These are phyloP conservation scores for Gadopsis marmoratus DNA, from an alignment of 2,797 vertebrate species.

Conservation along the genomic window DNA sequence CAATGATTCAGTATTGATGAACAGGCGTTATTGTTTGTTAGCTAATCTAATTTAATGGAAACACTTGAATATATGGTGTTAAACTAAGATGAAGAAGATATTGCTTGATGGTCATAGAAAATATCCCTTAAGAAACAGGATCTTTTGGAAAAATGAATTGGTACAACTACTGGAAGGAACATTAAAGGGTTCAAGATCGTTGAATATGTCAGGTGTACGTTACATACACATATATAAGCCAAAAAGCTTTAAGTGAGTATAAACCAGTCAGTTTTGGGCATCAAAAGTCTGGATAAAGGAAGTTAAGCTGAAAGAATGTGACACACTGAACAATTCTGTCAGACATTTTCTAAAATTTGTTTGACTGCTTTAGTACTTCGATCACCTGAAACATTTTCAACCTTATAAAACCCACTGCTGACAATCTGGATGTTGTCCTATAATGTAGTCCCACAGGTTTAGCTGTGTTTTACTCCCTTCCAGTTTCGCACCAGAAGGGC, in stretches of 20 bases:
- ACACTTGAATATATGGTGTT: slow-evolving; percentile 23
- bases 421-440: background rate
- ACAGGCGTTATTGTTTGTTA: slow-evolving; percentile 17
- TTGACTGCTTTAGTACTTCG: background rate
- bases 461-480: slow-evolving; percentile 42
- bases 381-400: too few relatives aligned
- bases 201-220: background rate
- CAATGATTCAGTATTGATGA: slow-evolving; percentile 21
- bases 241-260: background rate
- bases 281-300: background rate
- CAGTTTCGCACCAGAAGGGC: slow-evolving; percentile 57
- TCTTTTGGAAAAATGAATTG: background rate
- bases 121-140: background rate
- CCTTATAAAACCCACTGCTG: background rate
- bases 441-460: slow-evolving; percentile 21
- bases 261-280: background rate
- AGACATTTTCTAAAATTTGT: background rate
- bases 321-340: background rate
- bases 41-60: slow-evolving; percentile 12
- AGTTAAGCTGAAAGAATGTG: background rate
- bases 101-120: background rate
- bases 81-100: slow-evolving; percentile 11
- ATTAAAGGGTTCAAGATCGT: background rate
- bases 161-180: background rate
- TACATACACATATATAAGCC: background rate